A percentile compares a stretch with the other conserved stretches of the same genome.
These are phyloP conservation scores for Emys orbicularis DNA, from an alignment of 2,797 vertebrate genomes.

Conservation along the genomic window DNA sequence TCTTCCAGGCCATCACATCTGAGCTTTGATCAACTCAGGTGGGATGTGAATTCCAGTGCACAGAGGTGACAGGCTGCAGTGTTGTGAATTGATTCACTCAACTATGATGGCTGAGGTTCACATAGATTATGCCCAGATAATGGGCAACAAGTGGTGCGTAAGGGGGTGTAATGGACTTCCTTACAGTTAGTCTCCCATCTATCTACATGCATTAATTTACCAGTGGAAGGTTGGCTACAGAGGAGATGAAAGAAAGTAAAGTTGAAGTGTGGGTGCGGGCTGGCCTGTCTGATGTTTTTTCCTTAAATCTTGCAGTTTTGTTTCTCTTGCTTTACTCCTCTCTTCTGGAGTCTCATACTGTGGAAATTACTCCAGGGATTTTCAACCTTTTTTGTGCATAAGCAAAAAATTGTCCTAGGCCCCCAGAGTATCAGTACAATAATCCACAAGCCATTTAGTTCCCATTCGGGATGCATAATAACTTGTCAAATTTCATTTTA, in stretches of 20 bases:
- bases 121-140: background rate
- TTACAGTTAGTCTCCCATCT: background rate
- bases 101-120: background rate
- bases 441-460: background rate
- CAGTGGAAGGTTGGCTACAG: fast-evolving
- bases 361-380: fast-evolving
- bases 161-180: background rate
- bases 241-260: background rate
- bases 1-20: background rate
- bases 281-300: background rate
- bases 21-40: background rate
- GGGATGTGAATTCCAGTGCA: fast-evolving
- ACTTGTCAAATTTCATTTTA: background rate
- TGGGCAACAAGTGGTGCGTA: background rate
- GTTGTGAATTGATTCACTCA: background rate
- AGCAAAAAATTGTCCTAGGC: background rate
- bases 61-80: background rate
- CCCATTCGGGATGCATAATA: background rate
- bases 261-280: background rate
- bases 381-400: background rate
- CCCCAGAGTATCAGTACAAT: background rate
- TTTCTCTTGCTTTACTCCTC: background rate
- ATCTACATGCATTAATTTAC: background rate
- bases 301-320: background rate
- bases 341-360: background rate